Evolutionary conservation across 2,113 vertebrate genomes (phyloP).

Genomic region (Melospiza georgiana): DNA sequence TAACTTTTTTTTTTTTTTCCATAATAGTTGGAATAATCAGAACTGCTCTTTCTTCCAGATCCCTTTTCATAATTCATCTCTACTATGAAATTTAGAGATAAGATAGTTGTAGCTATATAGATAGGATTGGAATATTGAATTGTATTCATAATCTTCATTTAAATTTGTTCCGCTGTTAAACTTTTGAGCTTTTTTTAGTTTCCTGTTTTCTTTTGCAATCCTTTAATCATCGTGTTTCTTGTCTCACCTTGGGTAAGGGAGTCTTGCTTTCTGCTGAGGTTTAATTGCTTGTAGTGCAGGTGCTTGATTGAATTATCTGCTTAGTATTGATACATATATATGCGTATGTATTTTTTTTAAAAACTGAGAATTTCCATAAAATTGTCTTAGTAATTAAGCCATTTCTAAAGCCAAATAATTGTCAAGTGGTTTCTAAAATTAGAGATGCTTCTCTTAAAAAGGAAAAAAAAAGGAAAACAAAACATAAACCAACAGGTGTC

Average conservation of each 20-base stretch:
- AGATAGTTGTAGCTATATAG: not conserved
- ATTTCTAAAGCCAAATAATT: not conserved
- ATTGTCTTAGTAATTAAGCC: not conserved
- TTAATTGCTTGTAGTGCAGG: not conserved
- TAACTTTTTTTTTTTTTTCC: not conserved
- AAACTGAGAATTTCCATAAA: not conserved
- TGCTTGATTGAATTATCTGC: not conserved
- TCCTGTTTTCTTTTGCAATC: not conserved
- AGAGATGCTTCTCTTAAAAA: not conserved
- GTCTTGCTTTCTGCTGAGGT: not conserved
- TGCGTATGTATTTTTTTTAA: not conserved
- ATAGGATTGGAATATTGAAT: not conserved
- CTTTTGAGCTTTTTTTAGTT: not conserved
- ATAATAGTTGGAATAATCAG: not conserved
- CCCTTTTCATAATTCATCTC: not conserved
- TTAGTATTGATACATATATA: not conserved
- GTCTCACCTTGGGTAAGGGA: not conserved
- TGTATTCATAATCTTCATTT: not conserved
- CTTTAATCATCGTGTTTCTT: not conserved
- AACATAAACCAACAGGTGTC: constrained; percentile 60
- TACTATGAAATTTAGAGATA: not conserved
- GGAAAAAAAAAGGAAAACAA: not conserved
- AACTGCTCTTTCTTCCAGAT: not conserved
- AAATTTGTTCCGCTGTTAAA: not conserved
- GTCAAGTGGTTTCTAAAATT: not conserved